Conservation (phyloP, 2,113 vertebrate genomes). For the Tilapia sparmanii region DNA sequence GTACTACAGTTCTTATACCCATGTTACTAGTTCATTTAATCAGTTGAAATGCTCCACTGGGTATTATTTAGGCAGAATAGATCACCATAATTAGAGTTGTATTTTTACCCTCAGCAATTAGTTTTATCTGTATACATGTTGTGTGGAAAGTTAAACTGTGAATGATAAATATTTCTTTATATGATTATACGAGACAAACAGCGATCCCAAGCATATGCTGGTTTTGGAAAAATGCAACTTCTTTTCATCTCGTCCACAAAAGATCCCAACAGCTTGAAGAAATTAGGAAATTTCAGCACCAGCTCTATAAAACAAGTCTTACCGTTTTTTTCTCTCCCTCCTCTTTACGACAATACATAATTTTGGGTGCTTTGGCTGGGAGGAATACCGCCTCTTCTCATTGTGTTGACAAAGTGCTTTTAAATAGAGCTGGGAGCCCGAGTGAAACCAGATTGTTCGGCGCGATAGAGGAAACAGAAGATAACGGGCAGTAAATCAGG, state of each 20-base stretch:
- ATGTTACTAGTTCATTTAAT: neutral
- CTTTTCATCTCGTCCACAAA: slow-evolving; percentile 21
- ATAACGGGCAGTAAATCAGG: slow-evolving; percentile 48
- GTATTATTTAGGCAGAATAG: neutral
- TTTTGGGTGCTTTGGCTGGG: slow-evolving; percentile 24
- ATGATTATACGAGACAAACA: neutral
- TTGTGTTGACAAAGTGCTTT: slow-evolving; percentile 56
- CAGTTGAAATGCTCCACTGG: neutral
- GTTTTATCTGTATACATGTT: neutral
- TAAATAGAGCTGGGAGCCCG: slow-evolving; percentile 43
- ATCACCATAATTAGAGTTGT: neutral
- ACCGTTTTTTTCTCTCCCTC: neutral
- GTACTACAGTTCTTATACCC: neutral
- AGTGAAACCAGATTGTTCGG: slow-evolving; percentile 60
- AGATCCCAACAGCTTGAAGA: slow-evolving; percentile 59
- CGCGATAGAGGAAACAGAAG: slow-evolving; percentile 36
- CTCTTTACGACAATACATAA: slow-evolving; percentile 41
- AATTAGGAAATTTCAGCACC: slow-evolving; percentile 45
- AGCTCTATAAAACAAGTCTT: slow-evolving; percentile 27
- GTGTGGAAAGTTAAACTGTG: neutral
- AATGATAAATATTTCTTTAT: neutral
- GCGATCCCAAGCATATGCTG: neutral
- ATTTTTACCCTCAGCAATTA: neutral
- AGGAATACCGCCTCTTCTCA: slow-evolving; percentile 42
- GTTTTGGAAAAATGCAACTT: neutral